phyloP scores from a whole-genome alignment of 2,888 invertebrate species.

The Drymonia ruficornis region DNA sequence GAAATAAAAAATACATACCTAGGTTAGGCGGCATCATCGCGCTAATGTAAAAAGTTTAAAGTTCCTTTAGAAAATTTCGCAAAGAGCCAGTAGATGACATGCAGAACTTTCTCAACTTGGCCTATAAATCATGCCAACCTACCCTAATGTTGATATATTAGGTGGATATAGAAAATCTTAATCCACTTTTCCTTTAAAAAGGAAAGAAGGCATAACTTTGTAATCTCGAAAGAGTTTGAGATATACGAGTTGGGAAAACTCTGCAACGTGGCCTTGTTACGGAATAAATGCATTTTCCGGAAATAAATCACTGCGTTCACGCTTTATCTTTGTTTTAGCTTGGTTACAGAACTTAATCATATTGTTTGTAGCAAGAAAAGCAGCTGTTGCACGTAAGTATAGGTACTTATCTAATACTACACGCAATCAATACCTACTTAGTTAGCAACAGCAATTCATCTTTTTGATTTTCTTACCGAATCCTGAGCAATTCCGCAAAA shows the following conservation, averaged over 20 bases:
- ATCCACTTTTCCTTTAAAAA: slow-evolving; percentile 79
- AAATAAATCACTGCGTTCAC: slow-evolving; percentile 28
- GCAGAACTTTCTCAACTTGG: slow-evolving; percentile 75
- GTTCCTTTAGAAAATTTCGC: slow-evolving; percentile 70
- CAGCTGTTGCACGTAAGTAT: neutral
- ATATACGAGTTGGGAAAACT: slow-evolving; percentile 57
- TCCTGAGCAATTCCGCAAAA: no score
- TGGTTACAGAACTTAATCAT: slow-evolving; percentile 10
- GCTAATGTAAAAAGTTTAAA: slow-evolving; percentile 78
- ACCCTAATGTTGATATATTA: slow-evolving; percentile 75
- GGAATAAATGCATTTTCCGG: slow-evolving; percentile 43
- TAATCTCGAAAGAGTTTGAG: slow-evolving; percentile 69
- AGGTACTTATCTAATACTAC: no score
- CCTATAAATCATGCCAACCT: slow-evolving; percentile 79
- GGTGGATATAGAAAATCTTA: slow-evolving; percentile 76
- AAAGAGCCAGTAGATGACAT: slow-evolving; percentile 77
- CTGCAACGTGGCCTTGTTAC: slow-evolving; percentile 40
- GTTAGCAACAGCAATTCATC: no score
- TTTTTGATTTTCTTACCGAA: no score
- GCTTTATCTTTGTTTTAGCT: slow-evolving; percentile 18
- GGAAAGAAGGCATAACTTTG: slow-evolving; percentile 62
- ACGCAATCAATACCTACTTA: no score
- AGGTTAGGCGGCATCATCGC: slow-evolving; percentile 54
- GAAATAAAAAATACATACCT: slow-evolving; percentile 33
- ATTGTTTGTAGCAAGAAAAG: slow-evolving; percentile 8